Percentiles rank a stretch among this genome's conserved stretches.
Evolutionary conservation across 2,797 vertebrate genomes (phyloP).

Genomic region (Ctenopoma kingsleyae): DNA sequence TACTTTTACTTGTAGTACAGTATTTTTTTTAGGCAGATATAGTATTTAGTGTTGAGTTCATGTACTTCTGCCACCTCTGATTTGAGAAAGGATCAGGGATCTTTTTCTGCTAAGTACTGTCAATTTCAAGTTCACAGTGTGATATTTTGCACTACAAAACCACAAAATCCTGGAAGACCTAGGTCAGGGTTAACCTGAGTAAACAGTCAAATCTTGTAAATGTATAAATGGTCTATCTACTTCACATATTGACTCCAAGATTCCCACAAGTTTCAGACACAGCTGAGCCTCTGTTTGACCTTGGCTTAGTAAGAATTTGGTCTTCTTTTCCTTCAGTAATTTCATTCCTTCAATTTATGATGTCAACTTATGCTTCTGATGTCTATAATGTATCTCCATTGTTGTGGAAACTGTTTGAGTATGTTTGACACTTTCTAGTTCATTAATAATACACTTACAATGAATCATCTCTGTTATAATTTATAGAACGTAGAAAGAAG

Average conservation of each 20-base stretch:
- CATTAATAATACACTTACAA: too few species aligned
- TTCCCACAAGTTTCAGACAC: constrained; percentile 3
- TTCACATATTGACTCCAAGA: constrained; percentile 27
- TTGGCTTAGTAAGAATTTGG: neutral
- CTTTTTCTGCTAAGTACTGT: neutral
- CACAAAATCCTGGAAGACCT: neutral
- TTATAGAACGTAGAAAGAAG: too few species aligned
- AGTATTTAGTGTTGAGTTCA: too few species aligned
- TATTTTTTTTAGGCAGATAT: too few species aligned
- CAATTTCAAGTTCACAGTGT: constrained; percentile 23
- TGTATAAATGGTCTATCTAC: neutral
- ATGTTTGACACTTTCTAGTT: too few species aligned
- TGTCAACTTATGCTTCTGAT: too few species aligned
- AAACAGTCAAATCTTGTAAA: constrained; percentile 33
- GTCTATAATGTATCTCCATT: neutral
- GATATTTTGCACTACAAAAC: neutral
- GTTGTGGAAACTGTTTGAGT: neutral
- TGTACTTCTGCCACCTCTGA: neutral
- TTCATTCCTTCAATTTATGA: neutral
- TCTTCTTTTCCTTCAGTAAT: neutral
- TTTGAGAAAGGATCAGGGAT: neutral
- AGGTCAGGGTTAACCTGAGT: constrained; percentile 19
- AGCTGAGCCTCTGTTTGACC: constrained; percentile 12
- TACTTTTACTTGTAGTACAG: too few species aligned
- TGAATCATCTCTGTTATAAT: too few species aligned